phyloP scores from a whole-genome alignment of 2,113 vertebrate genomes.

The Coturnix japonica region DNA sequence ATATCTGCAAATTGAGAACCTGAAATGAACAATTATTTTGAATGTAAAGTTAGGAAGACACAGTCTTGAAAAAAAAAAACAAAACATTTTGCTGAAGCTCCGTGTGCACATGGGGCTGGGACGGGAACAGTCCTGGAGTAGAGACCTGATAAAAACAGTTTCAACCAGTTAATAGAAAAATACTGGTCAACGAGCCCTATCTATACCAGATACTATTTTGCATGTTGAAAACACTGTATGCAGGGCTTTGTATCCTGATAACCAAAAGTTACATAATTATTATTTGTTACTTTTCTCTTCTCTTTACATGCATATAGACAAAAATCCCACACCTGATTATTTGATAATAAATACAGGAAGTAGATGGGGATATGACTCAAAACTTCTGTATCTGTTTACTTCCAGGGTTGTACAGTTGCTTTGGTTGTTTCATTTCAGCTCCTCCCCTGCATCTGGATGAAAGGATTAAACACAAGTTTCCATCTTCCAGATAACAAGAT shows the following conservation, averaged over 20 bases:
- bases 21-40: background rate
- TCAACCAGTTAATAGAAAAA: background rate
- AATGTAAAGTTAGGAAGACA: background rate
- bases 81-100: background rate
- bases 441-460: conserved; percentile 46
- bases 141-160: background rate
- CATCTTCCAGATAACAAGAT: conserved; percentile 35
- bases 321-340: background rate
- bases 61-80: background rate
- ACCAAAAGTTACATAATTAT: background rate
- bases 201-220: background rate
- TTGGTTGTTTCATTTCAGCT: background rate
- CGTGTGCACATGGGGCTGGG: background rate
- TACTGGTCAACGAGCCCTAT: background rate
- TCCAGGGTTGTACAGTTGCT: conserved; percentile 28
- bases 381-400: background rate
- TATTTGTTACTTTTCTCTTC: no score
- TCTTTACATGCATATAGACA: background rate
- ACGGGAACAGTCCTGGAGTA: background rate
- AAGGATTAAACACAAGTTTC: conserved; percentile 24
- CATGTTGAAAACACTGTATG: background rate
- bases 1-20: background rate
- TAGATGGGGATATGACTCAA: background rate
- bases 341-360: background rate
- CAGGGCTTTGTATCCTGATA: background rate